Percentiles rank a stretch among this genome's conserved stretches.
These are phyloP conservation scores for Athalia cordata DNA, from an alignment of 2,888 invertebrate genomes.

Conservation along the genomic window DNA sequence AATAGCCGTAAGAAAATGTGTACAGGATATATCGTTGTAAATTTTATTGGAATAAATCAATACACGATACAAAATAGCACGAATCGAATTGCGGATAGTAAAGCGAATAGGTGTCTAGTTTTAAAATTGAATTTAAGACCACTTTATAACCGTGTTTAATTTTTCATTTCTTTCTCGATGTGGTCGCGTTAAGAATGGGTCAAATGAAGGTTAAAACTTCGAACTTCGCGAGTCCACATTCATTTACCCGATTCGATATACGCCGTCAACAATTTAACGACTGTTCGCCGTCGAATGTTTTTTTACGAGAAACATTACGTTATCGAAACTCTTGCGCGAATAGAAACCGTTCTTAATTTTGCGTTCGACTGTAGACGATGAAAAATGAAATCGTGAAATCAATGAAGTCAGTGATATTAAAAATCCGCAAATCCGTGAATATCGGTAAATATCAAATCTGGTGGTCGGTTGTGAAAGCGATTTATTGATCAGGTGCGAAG, in stretches of 20 bases:
- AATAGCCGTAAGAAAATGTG: too few species aligned
- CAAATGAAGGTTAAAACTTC: neutral
- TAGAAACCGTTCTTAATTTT: too few species aligned
- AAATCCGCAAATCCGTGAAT: neutral
- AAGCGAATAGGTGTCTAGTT: too few species aligned
- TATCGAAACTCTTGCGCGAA: neutral
- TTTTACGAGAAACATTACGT: neutral
- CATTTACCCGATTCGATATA: slow-evolving; percentile 20
- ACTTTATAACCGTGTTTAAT: neutral
- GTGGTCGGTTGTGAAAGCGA: too few species aligned
- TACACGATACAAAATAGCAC: too few species aligned
- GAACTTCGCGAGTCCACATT: neutral
- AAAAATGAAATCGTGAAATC: too few species aligned
- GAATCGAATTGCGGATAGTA: neutral
- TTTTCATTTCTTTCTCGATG: slow-evolving; percentile 1
- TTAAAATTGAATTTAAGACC: slow-evolving; percentile 12
- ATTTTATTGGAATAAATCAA: too few species aligned
- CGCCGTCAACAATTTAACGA: slow-evolving; percentile 4
- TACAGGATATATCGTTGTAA: too few species aligned
- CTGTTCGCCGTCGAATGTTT: neutral
- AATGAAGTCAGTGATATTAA: too few species aligned
- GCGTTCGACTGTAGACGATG: too few species aligned
- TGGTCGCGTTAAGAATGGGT: slow-evolving; percentile 4
- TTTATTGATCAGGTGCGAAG: neutral
- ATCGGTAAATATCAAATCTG: neutral